Conservation (phyloP, 1,140 invertebrate genomes). For the Phenacoccus solenopsis region DNA sequence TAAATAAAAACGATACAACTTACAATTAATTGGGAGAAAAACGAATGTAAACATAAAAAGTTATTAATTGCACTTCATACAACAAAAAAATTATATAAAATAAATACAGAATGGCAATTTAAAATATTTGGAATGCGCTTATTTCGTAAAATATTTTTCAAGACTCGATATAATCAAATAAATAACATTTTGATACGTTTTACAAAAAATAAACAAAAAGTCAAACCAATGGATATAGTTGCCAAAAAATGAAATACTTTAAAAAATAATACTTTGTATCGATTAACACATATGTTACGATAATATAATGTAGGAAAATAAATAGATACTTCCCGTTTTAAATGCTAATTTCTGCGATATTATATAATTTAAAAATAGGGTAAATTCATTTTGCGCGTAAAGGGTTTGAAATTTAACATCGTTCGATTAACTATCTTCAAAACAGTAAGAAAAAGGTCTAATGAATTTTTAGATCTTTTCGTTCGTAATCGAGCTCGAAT, state of each 20-base stretch:
- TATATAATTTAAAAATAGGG: not conserved
- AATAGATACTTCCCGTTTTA: too few relatives aligned
- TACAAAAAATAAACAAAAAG: too few relatives aligned
- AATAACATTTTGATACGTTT: not conserved
- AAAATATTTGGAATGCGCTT: not conserved
- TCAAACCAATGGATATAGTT: too few relatives aligned
- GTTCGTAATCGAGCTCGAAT: too few relatives aligned
- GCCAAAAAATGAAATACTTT: not conserved
- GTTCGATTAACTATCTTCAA: too few relatives aligned
- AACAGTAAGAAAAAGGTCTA: not conserved
- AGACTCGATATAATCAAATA: not conserved
- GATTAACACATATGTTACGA: too few relatives aligned
- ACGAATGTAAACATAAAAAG: not conserved
- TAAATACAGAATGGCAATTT: not conserved
- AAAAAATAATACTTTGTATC: not conserved
- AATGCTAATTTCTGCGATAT: not conserved
- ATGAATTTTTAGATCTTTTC: not conserved
- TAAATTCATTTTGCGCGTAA: not conserved
- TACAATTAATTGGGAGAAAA: not conserved
- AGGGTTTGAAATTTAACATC: too few relatives aligned
- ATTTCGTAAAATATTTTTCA: not conserved
- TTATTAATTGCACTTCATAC: not conserved
- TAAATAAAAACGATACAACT: slow-evolving; percentile 10
- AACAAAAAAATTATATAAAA: not conserved
- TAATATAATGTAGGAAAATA: not conserved